Evolutionary conservation across 2,113 vertebrate genomes (phyloP), one percentile per base, ranked within the genome.

Genomic region (Malaclemys terrapin): DNA sequence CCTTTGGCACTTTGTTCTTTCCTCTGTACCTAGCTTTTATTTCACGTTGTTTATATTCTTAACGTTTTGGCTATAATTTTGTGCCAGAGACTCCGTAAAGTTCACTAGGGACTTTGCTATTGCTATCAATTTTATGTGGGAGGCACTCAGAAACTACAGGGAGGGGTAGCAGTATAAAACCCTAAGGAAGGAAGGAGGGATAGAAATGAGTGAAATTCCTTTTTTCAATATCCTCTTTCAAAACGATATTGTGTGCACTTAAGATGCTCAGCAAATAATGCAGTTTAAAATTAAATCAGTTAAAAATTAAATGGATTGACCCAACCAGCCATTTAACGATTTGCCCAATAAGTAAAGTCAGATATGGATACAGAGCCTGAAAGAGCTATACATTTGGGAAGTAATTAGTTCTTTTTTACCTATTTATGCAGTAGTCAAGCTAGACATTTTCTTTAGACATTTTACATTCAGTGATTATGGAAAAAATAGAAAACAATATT

Each of bases 231-330:
- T 91, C 65, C 11, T 45, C 72, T 87, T 84, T 92, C 96, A 81
- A 93, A 95, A 96, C 13, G 94, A 94, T 88, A 88, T 54, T 50
- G 49, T 88, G 90, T 87, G 95, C 69, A 69, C 19, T 85, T 94
- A 25, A 82, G 85, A 95, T 89, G 82, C 95, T 85, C 91, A 42
- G 45, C 82, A 89, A 38, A 16, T 54, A 56, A 56, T 27, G n/a
- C 89, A 97, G 53, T 94, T 89, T 72, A 87, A 93, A 82, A 94
- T 90, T 96, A 97, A 97, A 95, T 93, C 87, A 97, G 49, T 94
- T 89, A 78, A 85, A 93, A 82, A 94, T 90, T 96, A 97, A 97
- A 95, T 94, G 96, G 82, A 87, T 93, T 91, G 93, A 96, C 93
- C 95, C 95, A 95, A 95, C 0, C 90, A 92, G 79, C 85, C 87